Percentiles rank a stretch among this genome's conserved stretches.
Conservation (phyloP, 2,797 vertebrate species). For the Poliocrania exsul region DNA sequence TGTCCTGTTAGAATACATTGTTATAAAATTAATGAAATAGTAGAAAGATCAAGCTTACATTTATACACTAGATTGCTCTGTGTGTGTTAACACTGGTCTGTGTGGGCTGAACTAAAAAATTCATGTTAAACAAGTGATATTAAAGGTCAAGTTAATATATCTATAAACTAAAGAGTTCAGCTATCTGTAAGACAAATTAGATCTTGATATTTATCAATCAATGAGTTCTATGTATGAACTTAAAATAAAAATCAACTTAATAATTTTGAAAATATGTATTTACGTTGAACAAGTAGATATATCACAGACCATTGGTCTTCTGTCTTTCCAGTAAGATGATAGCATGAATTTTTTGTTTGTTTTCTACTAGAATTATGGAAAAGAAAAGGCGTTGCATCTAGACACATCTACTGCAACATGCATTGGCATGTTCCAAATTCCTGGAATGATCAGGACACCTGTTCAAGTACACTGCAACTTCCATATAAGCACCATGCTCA, state of each 20-base stretch:
- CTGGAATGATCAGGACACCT: not conserved
- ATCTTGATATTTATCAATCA: not conserved
- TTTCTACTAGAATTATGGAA: not conserved
- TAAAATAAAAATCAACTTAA: not conserved
- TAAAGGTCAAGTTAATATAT: not conserved
- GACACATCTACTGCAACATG: not conserved
- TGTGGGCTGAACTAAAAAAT: not conserved
- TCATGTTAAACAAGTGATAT: not conserved
- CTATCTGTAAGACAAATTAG: not conserved
- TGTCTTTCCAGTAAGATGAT: not conserved
- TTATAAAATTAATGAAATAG: not conserved
- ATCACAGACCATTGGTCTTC: not conserved
- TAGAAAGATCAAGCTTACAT: not conserved
- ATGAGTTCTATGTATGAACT: not conserved
- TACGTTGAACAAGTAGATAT: not conserved
- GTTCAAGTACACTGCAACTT: not conserved
- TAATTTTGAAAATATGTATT: not conserved
- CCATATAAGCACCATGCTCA: not conserved
- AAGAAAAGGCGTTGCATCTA: not conserved
- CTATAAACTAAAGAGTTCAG: not conserved
- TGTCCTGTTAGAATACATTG: not conserved
- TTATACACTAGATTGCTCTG: not conserved
- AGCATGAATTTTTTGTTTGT: not conserved
- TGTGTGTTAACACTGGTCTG: not conserved
- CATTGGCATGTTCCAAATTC: not conserved